Evolutionary conservation across 2,888 invertebrate species (phyloP), one percentile per base, ranked within the genome.

Genomic region (Blera fallax): DNA sequence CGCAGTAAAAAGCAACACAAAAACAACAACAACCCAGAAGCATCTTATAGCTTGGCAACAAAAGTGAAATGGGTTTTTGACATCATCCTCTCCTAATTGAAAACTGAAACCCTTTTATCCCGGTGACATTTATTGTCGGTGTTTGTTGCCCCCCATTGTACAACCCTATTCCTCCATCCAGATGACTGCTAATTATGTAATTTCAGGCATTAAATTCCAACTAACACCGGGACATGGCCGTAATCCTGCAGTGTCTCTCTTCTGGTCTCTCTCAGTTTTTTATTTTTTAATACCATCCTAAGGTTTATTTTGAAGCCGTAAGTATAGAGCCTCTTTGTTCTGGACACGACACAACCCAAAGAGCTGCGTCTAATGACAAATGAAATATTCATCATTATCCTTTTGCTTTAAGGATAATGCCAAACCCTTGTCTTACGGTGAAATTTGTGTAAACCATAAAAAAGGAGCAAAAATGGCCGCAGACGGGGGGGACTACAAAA

Each of bases 361-460:
- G 72, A 81, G 50, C 54, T 77, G 64, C 52, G 74, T 85, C 85
- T 87, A 87, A 87, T 87, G 87, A 87, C 80, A 81, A 87, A 87
- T 87, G 81, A 87, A 87, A 87, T 87, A 87, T 87, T 87, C 87
- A 87, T 87, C 81, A 85, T 85, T 85, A 85, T 87, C 87, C 87
- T 67, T 87, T 82, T 87, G 48, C 70, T 79, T 77, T 80, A 56
- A 76, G 76, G 81, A 81, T 84, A 84, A 84, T 84, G 84, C 69
- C 69, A 74, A 80, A 84, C 80, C 80, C 84, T 84, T 80, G 79
- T 80, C 84, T 80, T 76, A 60, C 56, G 74, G 52, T 70, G 37
- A 64, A 79, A 58, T 84, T 80, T 69, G 73, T 54, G 34, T 64
- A 32, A 56, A 24, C 37, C 72, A 45, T 54, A 76, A 50, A 50